A percentile compares a stretch with the other conserved stretches of the same genome.
These are phyloP conservation scores for Petrocephalus sullivani DNA, from an alignment of 2,797 vertebrate genomes.

Conservation along the genomic window DNA sequence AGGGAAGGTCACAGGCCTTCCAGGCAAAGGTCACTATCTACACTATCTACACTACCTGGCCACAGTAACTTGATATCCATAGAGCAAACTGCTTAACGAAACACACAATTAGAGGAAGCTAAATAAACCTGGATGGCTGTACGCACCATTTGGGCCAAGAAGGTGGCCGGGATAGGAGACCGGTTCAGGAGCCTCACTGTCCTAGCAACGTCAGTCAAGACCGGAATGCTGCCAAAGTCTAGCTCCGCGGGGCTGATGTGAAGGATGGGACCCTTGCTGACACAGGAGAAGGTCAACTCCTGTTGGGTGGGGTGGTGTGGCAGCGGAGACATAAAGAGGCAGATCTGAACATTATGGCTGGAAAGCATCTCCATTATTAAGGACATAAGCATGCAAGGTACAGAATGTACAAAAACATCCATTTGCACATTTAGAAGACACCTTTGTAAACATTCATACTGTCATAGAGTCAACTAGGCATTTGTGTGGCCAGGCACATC, in stretches of 20 bases:
- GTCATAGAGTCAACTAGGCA: neutral
- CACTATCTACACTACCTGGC: too few species aligned
- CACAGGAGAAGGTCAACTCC: conserved; percentile 58
- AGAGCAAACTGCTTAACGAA: conserved; percentile 40
- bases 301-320: conserved; percentile 37
- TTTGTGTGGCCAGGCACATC: neutral
- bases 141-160: conserved; percentile 66
- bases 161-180: conserved; percentile 62
- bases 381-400: conserved; percentile 5
- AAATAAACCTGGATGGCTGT: conserved; percentile 15
- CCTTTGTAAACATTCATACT: neutral
- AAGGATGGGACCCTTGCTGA: conserved; percentile 71
- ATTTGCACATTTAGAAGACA: neutral
- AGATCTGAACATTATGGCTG: neutral
- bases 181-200: conserved; percentile 67
- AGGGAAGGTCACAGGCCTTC: neutral
- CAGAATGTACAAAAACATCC: neutral
- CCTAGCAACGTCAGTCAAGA: conserved; percentile 59
- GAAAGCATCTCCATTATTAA: neutral
- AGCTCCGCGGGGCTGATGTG: conserved; percentile 52
- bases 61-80: conserved; percentile 37
- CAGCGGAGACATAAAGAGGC: neutral
- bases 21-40: neutral
- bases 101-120: conserved; percentile 37
- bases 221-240: conserved; percentile 71